A percentile compares a stretch with the other conserved stretches of the same genome.
Evolutionary conservation across 2,888 invertebrate species (phyloP).

Genomic region (Drosophila kambysellisi): DNA sequence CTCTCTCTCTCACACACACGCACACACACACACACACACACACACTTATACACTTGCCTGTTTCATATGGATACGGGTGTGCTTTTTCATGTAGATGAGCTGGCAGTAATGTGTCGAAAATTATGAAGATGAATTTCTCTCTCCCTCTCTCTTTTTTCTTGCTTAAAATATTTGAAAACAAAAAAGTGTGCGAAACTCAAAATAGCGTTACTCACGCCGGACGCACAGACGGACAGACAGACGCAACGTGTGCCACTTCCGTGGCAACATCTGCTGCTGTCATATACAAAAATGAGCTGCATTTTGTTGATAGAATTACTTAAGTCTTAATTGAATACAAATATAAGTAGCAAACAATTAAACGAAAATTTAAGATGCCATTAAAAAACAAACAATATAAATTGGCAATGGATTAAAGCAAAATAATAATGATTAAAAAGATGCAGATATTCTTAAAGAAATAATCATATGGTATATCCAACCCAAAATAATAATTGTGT

Average conservation of each 20-base stretch:
- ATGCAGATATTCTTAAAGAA: background rate
- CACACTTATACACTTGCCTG: constrained; percentile 10
- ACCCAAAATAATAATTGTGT: too few species aligned
- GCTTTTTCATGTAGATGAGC: constrained; percentile 68
- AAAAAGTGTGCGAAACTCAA: constrained; percentile 37
- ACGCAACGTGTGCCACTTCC: constrained; percentile 11
- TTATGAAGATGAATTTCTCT: constrained; percentile 75
- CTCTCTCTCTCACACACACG: constrained; percentile 8
- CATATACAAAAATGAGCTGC: constrained; percentile 22
- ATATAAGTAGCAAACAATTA: constrained; percentile 11
- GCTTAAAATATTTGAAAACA: constrained; percentile 9
- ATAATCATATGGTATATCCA: background rate
- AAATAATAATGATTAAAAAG: background rate
- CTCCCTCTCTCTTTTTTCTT: constrained; percentile 19
- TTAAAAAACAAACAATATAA: background rate
- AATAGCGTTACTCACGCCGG: constrained; percentile 48
- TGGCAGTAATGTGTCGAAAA: constrained; percentile 73
- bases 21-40: constrained; percentile 14
- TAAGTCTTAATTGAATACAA: background rate
- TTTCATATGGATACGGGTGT: constrained; percentile 29
- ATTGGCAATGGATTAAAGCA: background rate
- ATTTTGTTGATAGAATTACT: background rate
- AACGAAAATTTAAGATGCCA: background rate
- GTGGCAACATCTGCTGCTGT: constrained; percentile 33
- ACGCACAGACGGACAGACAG: constrained; percentile 1